Base-by-base conservation (phyloP, 2,888 invertebrate species). In the Limenitis arthemis region DNA sequence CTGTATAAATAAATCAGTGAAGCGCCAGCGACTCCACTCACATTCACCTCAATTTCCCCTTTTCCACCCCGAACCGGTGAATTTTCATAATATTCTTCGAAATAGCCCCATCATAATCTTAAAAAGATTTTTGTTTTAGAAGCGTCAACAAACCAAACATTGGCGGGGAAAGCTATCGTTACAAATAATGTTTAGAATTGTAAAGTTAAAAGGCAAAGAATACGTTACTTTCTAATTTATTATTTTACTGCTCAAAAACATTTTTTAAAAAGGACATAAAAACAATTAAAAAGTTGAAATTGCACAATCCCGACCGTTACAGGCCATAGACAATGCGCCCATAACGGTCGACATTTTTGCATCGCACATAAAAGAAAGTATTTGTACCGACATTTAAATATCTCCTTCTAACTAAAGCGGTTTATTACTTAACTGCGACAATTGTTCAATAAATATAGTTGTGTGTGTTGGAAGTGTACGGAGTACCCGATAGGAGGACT, bases 181-280 rank as follows among this genome's bases (percentile, higher is more conserved):
- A 59, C 66, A 71, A 68, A 72, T 37, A 72, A 67, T 57, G 56
- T 59, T 62, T 56, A 51, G 61, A 61, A 61, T 60, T 66, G 66
- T 20, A 3, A 20, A 61, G 63, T 69, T 61, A 66, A 61, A 61
- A 68, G 56, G 52, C 54, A 55, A 59, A 56, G 52, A 59, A 59
- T 57, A 54, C 56, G 60, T 53, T 57, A 62, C 80, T 83, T 81
- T 84, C 84, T 79, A 77, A 77, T 77, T 79, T 77, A 80, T 75
- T 75, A 75, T 66, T 63, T 58, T 59, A 57, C 55, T 55, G 57
- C 53, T 65, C 67, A 60, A 62, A n/a, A 69, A 64, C 66, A 58
- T 67, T 55, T 53, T 52, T 54, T 66, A 61, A 68, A 70, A 71
- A 74, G 70, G 63, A 60, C 60, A 53, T 52, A 54, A 69, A 72